Evolutionary conservation across 35 echinoderm and acorn worm genomes (phyloP), one percentile per base, ranked within the genome.

Genomic region (Apostichopus californicus): DNA sequence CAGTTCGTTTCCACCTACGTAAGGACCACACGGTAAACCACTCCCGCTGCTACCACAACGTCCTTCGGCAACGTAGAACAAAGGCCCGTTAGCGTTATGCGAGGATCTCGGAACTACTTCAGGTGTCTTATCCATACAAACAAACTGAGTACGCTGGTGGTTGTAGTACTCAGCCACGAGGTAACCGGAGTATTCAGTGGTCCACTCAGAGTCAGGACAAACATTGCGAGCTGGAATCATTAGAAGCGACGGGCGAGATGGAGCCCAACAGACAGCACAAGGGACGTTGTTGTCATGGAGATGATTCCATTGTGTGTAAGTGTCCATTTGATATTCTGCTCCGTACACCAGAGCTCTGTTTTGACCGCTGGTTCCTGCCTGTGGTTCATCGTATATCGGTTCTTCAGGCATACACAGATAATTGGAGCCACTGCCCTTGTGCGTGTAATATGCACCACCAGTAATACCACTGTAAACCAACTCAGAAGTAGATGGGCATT

Each of bases 351-450:
- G 24, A 25, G 24, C 24, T 25, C 24, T 25, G 24, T 25, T 25
- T 25, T 25, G 24, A 25, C 24, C 24, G 24, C 24, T 25, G 24
- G 24, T 25, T 25, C 24, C 24, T 25, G 24, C 24, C 24, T 25
- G 24, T 25, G 24, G 24, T 25, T 25, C 24, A 25, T 25, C 24
- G 24, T 25, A 25, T 25, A 25, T 25, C 24, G 24, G 24, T 25
- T 25, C 24, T 0, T 25, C 24, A 25, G 24, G 24, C 24, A 25
- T 24, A 72, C 90, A 92, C 14, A 92, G 22, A 72, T 92, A 92
- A 25, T 95, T 95, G 6, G 94, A 78, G 9, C 90, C 94, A 55
- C 94, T 95, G 12, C 94, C 94, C 56, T 83, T 61, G 14, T 95
- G 94, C 1, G 66, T 80, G 78, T 92, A 95, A 20, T 92, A 56